Percentiles rank a stretch among this genome's conserved stretches.
These are phyloP conservation scores for Antedon mediterranea DNA, from an alignment of 53 echinoderm and acorn worm genomes.

Conservation along the genomic window DNA sequence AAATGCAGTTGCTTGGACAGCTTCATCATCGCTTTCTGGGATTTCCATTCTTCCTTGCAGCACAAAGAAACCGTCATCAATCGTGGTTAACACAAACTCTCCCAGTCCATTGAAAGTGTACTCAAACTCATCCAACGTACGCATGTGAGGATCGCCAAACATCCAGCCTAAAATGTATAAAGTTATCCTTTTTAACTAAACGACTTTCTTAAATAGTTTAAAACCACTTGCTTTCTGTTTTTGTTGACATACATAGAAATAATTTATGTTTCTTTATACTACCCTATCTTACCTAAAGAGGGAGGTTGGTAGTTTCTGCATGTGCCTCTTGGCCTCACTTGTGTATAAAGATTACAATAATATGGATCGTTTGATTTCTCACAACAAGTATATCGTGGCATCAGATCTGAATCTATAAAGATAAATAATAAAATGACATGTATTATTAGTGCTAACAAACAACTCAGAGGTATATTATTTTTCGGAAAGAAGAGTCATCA, in stretches of 20 bases:
- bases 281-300: slow-evolving; percentile 40
- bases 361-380: slow-evolving; percentile 43
- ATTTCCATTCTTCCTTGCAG: slow-evolving; percentile 51
- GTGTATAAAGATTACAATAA: slow-evolving; percentile 70
- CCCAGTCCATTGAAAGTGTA: slow-evolving; percentile 96
- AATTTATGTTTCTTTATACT: too few species aligned
- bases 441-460: too few species aligned
- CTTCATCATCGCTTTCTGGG: neutral
- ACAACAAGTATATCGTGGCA: slow-evolving; percentile 68
- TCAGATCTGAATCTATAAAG: slow-evolving; percentile 40
- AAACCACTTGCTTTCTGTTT: too few species aligned
- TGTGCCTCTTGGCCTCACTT: slow-evolving; percentile 63
- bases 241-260: too few species aligned
- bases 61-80: slow-evolving; percentile 35
- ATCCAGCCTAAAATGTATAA: slow-evolving; percentile 39
- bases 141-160: slow-evolving; percentile 85
- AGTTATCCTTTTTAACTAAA: neutral
- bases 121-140: slow-evolving; percentile 54
- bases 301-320: slow-evolving; percentile 70
- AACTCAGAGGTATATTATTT: too few species aligned
- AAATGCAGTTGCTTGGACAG: slow-evolving; percentile 40
- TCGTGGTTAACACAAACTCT: slow-evolving; percentile 49
- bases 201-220: too few species aligned
- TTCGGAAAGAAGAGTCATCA: too few species aligned
- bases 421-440: too few species aligned